Conservation (phyloP, 2,888 invertebrate species). For the Drosophila stalkeri region DNA sequence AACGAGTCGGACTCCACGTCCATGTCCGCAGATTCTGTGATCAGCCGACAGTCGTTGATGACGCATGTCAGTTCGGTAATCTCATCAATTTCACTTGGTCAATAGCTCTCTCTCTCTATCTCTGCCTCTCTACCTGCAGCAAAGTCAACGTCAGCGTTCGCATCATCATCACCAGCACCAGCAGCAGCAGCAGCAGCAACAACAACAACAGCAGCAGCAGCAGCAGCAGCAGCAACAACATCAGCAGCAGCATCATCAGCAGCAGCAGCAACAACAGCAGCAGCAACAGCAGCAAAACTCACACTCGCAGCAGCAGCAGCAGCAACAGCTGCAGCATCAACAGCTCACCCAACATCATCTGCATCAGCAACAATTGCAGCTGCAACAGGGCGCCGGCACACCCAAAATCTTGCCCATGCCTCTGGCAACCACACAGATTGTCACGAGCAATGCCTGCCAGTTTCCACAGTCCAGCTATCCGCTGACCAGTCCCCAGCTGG, state of each 20-base stretch:
- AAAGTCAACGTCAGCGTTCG: constrained; percentile 65
- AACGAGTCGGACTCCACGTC: constrained; percentile 87
- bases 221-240: constrained; percentile 45
- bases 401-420: constrained; percentile 73
- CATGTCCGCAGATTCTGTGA: constrained; percentile 89
- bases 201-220: constrained; percentile 34
- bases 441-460: constrained; percentile 84
- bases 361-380: constrained; percentile 69
- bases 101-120: neutral
- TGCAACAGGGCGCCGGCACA: constrained; percentile 52
- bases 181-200: constrained; percentile 41
- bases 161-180: constrained; percentile 47
- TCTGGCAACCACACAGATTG: constrained; percentile 63
- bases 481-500: constrained; percentile 83
- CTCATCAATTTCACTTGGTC: rapidly evolving
- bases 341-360: constrained; percentile 47
- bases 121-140: constrained; percentile 35
- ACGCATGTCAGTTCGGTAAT: constrained; percentile 86
- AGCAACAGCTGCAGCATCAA: constrained; percentile 54
- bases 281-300: constrained; percentile 37
- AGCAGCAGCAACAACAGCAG: constrained; percentile 32
- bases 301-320: constrained; percentile 51
- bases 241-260: constrained; percentile 33
- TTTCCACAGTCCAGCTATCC: constrained; percentile 86
- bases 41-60: constrained; percentile 87